These are phyloP conservation scores for Apis mellifera DNA, from an alignment of 1,140 invertebrate species.

Conservation along the genomic window DNA sequence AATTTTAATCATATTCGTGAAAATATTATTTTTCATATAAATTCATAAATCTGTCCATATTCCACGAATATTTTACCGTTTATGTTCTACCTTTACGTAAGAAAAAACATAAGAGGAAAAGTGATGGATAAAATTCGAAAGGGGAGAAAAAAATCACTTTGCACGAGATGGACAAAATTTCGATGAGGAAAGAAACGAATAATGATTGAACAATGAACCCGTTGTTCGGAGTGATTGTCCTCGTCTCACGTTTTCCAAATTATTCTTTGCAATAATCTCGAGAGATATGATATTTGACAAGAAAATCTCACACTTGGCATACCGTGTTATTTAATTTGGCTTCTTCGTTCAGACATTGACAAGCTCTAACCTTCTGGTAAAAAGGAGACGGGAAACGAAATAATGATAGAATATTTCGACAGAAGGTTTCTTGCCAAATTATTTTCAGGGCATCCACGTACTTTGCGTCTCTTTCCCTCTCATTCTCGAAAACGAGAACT, in stretches of 20 bases:
- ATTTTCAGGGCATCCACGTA: not conserved
- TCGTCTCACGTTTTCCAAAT: not conserved
- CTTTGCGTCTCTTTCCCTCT: not conserved
- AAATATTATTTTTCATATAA: too few relatives aligned
- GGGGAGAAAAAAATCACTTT: too few relatives aligned
- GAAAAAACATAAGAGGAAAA: not conserved
- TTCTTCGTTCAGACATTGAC: conserved; percentile 1
- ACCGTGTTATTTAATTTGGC: conserved; percentile 13
- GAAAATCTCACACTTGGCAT: not conserved
- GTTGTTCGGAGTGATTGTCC: too few relatives aligned
- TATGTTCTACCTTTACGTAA: too few relatives aligned
- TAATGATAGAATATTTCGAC: conserved; percentile 12
- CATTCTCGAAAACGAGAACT: not conserved
- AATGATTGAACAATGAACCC: not conserved
- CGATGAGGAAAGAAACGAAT: not conserved
- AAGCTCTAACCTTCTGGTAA: not conserved
- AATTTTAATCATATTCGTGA: too few relatives aligned
- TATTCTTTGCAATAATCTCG: not conserved
- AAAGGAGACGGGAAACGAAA: not conserved
- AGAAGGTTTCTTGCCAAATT: conserved; percentile 24
- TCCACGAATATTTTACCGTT: too few relatives aligned
- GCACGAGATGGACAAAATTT: not conserved
- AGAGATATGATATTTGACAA: not conserved
- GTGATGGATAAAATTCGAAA: too few relatives aligned
- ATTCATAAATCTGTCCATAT: too few relatives aligned